Conservation (phyloP, 2,797 vertebrate species). For the Eulemur rubriventer region DNA sequence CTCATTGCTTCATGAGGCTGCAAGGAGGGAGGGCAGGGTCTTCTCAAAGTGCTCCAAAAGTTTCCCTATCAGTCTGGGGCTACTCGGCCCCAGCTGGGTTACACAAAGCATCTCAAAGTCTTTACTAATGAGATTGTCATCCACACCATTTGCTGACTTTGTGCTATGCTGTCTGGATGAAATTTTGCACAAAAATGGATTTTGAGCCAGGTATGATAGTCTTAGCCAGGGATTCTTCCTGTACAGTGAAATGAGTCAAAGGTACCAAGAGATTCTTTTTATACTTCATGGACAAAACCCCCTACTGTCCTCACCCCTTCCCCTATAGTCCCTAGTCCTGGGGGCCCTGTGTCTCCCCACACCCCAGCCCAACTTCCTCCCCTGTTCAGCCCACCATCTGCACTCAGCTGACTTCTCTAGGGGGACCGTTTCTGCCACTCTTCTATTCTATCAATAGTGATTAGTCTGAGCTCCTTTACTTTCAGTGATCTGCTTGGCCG, state of each 20-base stretch:
- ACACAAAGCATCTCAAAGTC: not conserved
- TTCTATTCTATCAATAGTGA: not conserved
- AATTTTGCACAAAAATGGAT: not conserved
- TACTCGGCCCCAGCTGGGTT: accelerated
- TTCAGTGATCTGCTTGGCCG: not conserved
- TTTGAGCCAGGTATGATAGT: not conserved
- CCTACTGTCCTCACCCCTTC: accelerated
- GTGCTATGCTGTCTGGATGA: not conserved
- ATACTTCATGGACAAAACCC: not conserved
- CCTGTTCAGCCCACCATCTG: not conserved
- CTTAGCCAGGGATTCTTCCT: not conserved
- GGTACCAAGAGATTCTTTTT: not conserved
- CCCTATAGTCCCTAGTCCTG: not conserved
- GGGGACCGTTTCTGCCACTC: not conserved
- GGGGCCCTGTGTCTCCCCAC: too few species aligned
- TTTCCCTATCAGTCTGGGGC: not conserved
- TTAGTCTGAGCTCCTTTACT: not conserved
- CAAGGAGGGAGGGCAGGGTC: not conserved
- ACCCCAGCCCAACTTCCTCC: accelerated
- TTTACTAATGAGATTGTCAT: not conserved
- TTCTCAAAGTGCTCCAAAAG: not conserved
- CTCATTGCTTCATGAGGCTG: not conserved
- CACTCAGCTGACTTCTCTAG: not conserved
- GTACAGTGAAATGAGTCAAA: not conserved
- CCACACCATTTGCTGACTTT: not conserved